Conservation (phyloP, 2,113 vertebrate genomes). For the Lipophrys pholis region DNA sequence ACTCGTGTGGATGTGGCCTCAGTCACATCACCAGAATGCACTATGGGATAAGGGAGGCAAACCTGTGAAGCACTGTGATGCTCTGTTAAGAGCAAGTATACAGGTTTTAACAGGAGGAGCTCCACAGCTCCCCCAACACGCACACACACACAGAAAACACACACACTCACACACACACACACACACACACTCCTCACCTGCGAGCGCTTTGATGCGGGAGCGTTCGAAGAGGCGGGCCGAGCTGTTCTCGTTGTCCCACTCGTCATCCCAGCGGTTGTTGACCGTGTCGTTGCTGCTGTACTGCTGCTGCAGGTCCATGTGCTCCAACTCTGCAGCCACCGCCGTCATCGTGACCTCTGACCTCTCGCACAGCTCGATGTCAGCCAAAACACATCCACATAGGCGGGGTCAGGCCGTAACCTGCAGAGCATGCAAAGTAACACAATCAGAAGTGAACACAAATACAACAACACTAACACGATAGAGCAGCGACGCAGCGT, state of each 20-base stretch:
- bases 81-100: too few species aligned
- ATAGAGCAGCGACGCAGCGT: too few species aligned
- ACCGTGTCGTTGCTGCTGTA: slow-evolving; percentile 89
- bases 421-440: slow-evolving; percentile 31
- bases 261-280: slow-evolving; percentile 96
- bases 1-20: too few species aligned
- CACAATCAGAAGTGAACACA: too few species aligned
- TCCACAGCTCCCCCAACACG: too few species aligned
- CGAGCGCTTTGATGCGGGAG: slow-evolving; percentile 95
- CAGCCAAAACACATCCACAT: slow-evolving; percentile 84
- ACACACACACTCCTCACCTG: slow-evolving; percentile 82
- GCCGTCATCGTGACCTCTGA: slow-evolving; percentile 90
- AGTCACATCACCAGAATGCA: too few species aligned
- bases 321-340: slow-evolving; percentile 92
- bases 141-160: too few species aligned
- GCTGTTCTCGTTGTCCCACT: slow-evolving; percentile 99
- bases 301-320: slow-evolving; percentile 96
- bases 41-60: too few species aligned
- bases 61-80: too few species aligned
- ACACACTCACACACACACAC: too few species aligned
- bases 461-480: too few species aligned
- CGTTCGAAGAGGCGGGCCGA: slow-evolving; percentile 95
- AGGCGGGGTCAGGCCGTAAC: slow-evolving; percentile 82
- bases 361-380: slow-evolving; percentile 59
- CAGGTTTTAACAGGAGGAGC: too few species aligned